phyloP scores from a whole-genome alignment of 2,797 vertebrate genomes.

The Hoplostethus mediterraneus region DNA sequence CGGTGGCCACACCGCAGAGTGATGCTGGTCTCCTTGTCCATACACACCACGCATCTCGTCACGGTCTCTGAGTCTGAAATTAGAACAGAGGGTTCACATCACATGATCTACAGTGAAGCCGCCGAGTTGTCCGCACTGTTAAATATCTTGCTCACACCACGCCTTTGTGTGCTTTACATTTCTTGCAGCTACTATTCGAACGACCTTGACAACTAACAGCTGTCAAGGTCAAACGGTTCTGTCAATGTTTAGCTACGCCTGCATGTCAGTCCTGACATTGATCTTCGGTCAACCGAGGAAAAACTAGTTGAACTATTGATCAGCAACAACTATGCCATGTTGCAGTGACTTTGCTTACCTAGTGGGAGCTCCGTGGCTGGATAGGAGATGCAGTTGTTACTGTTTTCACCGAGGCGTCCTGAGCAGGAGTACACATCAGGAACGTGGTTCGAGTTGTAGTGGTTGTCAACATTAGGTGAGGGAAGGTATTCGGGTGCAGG shows the following conservation, averaged over 20 bases:
- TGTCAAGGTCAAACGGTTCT: neutral
- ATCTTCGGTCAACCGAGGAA: neutral
- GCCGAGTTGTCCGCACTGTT: too few relatives aligned
- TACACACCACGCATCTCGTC: slow-evolving; percentile 80
- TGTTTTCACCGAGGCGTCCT: neutral
- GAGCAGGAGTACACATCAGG: neutral
- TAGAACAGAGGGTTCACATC: slow-evolving; percentile 21
- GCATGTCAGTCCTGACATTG: neutral
- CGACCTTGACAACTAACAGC: neutral
- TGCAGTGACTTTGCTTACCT: slow-evolving; percentile 38
- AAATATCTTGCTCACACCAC: too few relatives aligned
- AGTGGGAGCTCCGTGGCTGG: neutral
- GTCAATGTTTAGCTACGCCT: neutral
- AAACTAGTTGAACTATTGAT: neutral
- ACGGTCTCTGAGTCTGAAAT: slow-evolving; percentile 12
- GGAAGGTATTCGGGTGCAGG: slow-evolving; percentile 22
- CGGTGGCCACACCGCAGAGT: slow-evolving; percentile 83
- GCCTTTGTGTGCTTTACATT: too few relatives aligned
- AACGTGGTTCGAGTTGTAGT: neutral
- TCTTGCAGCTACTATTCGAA: too few relatives aligned
- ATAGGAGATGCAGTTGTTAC: neutral
- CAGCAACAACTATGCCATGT: neutral
- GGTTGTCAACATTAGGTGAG: neutral
- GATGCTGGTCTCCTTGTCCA: slow-evolving; percentile 37
- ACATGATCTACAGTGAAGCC: slow-evolving; percentile 4